Conservation (phyloP, 2,797 vertebrate species). For the Astyanax mexicanus region DNA sequence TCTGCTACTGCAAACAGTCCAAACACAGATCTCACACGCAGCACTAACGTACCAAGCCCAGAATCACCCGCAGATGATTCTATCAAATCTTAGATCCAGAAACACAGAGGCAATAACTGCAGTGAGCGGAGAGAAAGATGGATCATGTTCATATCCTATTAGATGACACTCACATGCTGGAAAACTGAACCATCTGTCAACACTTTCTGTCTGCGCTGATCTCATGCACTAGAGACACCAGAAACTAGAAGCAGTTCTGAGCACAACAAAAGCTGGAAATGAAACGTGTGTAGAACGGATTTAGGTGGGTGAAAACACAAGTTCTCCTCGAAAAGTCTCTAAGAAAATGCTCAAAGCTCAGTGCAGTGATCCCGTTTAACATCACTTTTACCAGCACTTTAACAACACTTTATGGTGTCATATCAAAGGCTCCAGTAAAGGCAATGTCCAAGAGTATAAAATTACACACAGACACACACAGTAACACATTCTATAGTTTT, state of each 20-base stretch:
- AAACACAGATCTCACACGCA: not conserved
- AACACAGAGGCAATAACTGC: constrained; percentile 22
- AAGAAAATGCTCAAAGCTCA: no score
- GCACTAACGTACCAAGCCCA: constrained; percentile 11
- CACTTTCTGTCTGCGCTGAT: constrained; percentile 39
- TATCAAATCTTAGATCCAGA: constrained; percentile 16
- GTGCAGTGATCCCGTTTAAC: no score
- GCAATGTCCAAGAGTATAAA: no score
- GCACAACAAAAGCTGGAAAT: constrained; percentile 27
- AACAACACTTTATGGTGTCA: no score
- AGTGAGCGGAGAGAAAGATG: constrained; percentile 33
- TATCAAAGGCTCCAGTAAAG: not conserved
- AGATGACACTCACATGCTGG: constrained; percentile 41
- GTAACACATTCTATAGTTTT: no score
- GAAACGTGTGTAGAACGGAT: not conserved
- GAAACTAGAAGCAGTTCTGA: constrained; percentile 2
- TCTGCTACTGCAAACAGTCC: not conserved
- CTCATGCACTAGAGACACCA: constrained; percentile 23
- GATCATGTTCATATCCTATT: constrained; percentile 34
- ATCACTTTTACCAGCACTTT: no score
- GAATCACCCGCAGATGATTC: constrained; percentile 14
- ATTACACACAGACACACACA: not conserved
- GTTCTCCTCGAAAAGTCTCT: no score
- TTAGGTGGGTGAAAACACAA: not conserved
- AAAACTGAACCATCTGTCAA: constrained; percentile 38